Conservation (phyloP, 53 echinoderm and acorn worm species). For the Holothuria leucospilota region DNA sequence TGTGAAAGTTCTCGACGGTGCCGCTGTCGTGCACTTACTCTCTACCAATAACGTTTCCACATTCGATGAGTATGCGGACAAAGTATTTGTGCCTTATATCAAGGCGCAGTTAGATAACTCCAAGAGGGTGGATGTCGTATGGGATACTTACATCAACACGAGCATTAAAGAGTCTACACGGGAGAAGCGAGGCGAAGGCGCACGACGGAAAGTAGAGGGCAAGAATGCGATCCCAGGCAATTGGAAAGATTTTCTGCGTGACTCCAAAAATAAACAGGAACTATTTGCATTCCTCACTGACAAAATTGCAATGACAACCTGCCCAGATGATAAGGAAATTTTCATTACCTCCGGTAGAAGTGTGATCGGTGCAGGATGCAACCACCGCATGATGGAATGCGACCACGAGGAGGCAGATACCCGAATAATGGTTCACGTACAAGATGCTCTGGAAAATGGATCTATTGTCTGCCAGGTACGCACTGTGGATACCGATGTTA, state of each 20-base stretch:
- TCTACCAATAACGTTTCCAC: background rate
- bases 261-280: constrained; percentile 2
- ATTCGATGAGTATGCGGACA: constrained; percentile 26
- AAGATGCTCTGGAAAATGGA: constrained; percentile 31
- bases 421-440: constrained; percentile 30
- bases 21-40: constrained; percentile 5
- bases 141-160: constrained; percentile 19
- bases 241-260: constrained; percentile 34
- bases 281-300: constrained; percentile 40
- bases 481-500: constrained; percentile 53
- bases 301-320: background rate
- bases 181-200: constrained; percentile 2
- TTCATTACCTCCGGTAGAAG: background rate
- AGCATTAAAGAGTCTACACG: constrained; percentile 35
- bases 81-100: constrained; percentile 11
- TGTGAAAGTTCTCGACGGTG: constrained; percentile 17
- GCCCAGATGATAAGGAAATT: background rate
- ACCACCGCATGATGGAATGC: constrained; percentile 14
- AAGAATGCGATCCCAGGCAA: constrained; percentile 31
- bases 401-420: constrained; percentile 54
- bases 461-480: background rate
- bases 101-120: background rate
- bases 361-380: background rate
- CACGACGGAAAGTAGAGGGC: constrained; percentile 6
- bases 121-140: constrained; percentile 41